These are phyloP conservation scores for Trogon surrucura DNA, from an alignment of 2,113 vertebrate genomes.

Conservation along the genomic window DNA sequence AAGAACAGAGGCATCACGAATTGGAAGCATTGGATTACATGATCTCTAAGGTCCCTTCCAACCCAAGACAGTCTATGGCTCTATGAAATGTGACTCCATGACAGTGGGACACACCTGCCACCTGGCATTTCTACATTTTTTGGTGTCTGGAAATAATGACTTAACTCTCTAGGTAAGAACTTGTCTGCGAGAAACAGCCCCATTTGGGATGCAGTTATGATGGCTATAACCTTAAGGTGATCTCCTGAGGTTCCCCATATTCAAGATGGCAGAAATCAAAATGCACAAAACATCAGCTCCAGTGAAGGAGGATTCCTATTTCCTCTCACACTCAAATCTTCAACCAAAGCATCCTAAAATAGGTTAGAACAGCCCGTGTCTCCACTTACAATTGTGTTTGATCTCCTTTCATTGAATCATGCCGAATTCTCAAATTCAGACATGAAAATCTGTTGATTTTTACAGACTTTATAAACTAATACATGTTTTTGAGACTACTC, in stretches of 20 bases:
- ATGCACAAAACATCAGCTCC: background rate
- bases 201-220: background rate
- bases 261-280: background rate
- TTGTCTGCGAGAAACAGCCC: background rate
- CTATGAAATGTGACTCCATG: background rate
- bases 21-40: too few relatives aligned
- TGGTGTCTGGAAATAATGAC: background rate
- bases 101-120: background rate
- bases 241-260: background rate
- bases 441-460: background rate
- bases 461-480: background rate
- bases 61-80: too few relatives aligned
- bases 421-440: background rate
- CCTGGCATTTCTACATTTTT: background rate
- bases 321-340: background rate
- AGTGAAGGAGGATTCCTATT: background rate
- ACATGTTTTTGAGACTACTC: background rate
- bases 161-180: background rate
- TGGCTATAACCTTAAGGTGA: background rate
- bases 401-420: background rate
- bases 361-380: background rate
- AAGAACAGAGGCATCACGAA: background rate
- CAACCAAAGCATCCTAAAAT: background rate
- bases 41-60: too few relatives aligned
- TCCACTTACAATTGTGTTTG: background rate